Base-by-base conservation (phyloP, 2,113 vertebrate genomes). In the Cavia porcellus region DNA sequence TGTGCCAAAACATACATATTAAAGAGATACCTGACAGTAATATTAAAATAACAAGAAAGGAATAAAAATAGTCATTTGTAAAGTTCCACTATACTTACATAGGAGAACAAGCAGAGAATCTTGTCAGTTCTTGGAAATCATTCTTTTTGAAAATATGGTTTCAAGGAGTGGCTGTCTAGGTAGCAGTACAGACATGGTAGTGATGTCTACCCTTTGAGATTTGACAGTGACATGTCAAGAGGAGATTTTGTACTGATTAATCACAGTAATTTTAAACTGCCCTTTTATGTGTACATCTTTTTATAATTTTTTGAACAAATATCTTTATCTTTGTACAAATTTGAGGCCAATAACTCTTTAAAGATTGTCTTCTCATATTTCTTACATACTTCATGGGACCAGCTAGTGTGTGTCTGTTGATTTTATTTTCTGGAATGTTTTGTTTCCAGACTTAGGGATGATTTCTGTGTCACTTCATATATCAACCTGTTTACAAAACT, bases 1-100 rank as follows among this genome's bases (percentile, higher is more conserved):
- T 84, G 93, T 97, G 93, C 92, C 74, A 90, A 30, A 86, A 97
- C 89, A 89, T 98, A 92, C 85, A 96, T 59, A 87, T 87, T 77
- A 97, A 92, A 97, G 96, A 96, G 15, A 66, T 64, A 79, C 81
- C 35, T 1, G 62, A 90, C 52, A 24, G 88, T 80, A 59, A 14
- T 75, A 17, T 50, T 93, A 64, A 94, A 95, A 83, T 19, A 68
- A 80, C 45, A 80, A 90, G 0, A 0, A 82, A 89, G 66, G 13
- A 97, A 62, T 64, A 75, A 1, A 70, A 94, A 89, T n/a, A 86
- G 64, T 50, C 8, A 81, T n/a, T 5, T 70, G 42, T 62, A 84
- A 55, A 47, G 11, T 50, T 32, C 10, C 32, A 20, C n/a, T 10
- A 92, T 89, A 57, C 68, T 38, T 92, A 81, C 92, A 52, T 68